A percentile compares a stretch with the other conserved stretches of the same genome.
Conservation (phyloP, 1,140 invertebrate genomes). For the Nixonia krombeini region DNA sequence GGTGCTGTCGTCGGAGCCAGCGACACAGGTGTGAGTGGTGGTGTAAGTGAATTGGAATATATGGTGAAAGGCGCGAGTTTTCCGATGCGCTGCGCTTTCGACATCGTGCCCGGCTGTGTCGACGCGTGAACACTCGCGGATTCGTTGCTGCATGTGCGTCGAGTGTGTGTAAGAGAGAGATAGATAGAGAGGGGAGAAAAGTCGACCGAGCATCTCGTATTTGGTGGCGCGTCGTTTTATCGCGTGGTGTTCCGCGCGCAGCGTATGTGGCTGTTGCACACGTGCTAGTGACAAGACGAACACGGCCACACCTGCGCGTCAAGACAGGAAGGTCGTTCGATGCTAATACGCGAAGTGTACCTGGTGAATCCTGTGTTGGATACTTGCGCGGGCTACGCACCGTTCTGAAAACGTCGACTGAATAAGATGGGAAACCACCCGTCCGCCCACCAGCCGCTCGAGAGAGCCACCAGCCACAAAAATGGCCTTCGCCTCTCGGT, state of each 20-base stretch:
- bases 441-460: constrained; percentile 79
- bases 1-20: constrained; percentile 2
- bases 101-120: constrained; percentile 8
- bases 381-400: constrained; percentile 49
- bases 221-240: constrained; percentile 32
- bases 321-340: constrained; percentile 43
- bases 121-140: constrained; percentile 12
- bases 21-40: constrained; percentile 20
- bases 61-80: constrained; percentile 38
- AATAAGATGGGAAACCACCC: constrained; percentile 79
- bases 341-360: constrained; percentile 32
- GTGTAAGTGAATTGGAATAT: constrained; percentile 30
- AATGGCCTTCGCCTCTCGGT: constrained; percentile 69
- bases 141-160: neutral
- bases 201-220: constrained; percentile 11
- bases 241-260: constrained; percentile 16
- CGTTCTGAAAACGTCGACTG: constrained; percentile 60
- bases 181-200: neutral
- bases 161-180: neutral
- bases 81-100: constrained; percentile 14
- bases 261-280: constrained; percentile 23
- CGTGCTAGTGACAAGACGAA: constrained; percentile 36
- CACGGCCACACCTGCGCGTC: constrained; percentile 41
- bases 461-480: constrained; percentile 70
- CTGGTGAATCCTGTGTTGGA: constrained; percentile 27